Evolutionary conservation across 2,888 invertebrate genomes (phyloP), one percentile per base, ranked within the genome.

Genomic region (Strigamia transsilvanica): DNA sequence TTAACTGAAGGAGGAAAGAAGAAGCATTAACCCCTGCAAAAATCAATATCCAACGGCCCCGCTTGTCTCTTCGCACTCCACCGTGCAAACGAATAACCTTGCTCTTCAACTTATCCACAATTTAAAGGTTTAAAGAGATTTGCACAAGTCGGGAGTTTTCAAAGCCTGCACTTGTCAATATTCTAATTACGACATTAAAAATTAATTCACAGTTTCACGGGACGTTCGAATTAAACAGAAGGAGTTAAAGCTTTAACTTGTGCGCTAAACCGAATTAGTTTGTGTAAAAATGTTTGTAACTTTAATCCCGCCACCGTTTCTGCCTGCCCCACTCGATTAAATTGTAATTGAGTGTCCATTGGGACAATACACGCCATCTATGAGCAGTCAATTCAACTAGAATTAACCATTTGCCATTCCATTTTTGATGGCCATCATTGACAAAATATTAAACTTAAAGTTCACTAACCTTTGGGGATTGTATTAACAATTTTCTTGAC

Each of bases 1-100:
- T 73, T 73, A 73, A 73, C 73, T 73, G 73, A 73, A 73, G 73
- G 73, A 73, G 73, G 73, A n/a, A 73, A 73, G 73, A 73, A 73
- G 73, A 32, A 32, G 73, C 73, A 73, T 73, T 73, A 73, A 73
- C 73, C 73, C 73, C 73, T 73, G 6, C 73, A 73, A 73, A 73
- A 73, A 73, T 73, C 73, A 73, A 73, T 73, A 73, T 32, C 73
- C 32, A 73, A 32, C 73, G 73, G 32, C 73, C 27, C 73, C 23
- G 73, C 27, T 66, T 73, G 73, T 73, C 73, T 56, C 56, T 46
- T 46, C 6, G 56, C 21, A 18, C 56, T 73, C 32, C 73, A 32
- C 27, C 32, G 32, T 73, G 73, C 27, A 27, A 73, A 73, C 12
- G 73, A 73, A 73, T 73, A 73, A 73, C 32, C 73, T 73, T 73